Evolutionary conservation across 2,888 invertebrate genomes (phyloP).

Genomic region (Cosmopolites sordidus): DNA sequence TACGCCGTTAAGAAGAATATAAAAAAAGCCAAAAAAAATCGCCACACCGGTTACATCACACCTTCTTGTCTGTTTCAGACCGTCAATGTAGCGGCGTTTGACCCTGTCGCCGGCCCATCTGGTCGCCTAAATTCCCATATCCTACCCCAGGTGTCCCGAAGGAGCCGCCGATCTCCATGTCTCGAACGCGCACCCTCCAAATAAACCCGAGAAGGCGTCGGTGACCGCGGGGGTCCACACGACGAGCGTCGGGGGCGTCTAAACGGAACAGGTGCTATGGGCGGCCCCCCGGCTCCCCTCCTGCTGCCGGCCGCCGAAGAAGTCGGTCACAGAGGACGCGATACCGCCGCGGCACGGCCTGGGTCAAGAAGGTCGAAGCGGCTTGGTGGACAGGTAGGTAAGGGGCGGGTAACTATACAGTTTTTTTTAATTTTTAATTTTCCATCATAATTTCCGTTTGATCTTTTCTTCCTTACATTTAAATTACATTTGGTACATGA

Average conservation of each 20-base stretch:
- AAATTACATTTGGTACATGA: no score
- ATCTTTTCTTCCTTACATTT: no score
- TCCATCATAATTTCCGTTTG: no score
- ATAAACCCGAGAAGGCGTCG: neutral
- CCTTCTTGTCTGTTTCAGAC: conserved; percentile 3
- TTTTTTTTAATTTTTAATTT: neutral
- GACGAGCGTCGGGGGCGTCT: conserved; percentile 38
- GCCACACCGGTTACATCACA: conserved; percentile 38
- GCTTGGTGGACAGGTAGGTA: conserved; percentile 19
- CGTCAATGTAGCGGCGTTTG: conserved; percentile 50
- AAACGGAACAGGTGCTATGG: conserved; percentile 45
- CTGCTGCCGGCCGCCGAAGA: conserved; percentile 29
- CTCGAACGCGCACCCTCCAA: neutral
- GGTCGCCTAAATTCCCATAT: conserved; percentile 25
- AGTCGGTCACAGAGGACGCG: conserved; percentile 30
- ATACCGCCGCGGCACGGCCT: neutral
- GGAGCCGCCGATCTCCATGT: neutral
- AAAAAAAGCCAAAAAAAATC: conserved; percentile 9
- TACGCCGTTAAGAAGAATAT: no score
- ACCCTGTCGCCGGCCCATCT: conserved; percentile 53
- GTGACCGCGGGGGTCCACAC: no score
- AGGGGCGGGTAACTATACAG: neutral
- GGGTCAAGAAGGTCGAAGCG: conserved; percentile 25
- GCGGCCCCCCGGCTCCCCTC: conserved; percentile 36
- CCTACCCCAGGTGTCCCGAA: neutral